Conservation (phyloP, 1,140 invertebrate species). For the Tetragonula clypearis region DNA sequence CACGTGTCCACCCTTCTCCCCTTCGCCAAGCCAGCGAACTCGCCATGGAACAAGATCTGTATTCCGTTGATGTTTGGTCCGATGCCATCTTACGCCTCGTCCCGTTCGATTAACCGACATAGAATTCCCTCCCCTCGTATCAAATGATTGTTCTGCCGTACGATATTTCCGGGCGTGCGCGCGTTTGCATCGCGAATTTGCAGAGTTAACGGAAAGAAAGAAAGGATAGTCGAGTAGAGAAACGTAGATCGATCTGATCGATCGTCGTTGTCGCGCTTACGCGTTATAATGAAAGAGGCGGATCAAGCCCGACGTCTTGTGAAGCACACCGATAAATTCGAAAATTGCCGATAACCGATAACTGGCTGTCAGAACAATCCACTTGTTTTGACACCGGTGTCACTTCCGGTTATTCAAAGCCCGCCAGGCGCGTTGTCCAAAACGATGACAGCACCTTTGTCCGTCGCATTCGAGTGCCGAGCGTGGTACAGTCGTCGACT, state of each 20-base stretch:
- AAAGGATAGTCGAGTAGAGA: not conserved
- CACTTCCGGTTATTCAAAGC: constrained; percentile 68
- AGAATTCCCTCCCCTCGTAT: not conserved
- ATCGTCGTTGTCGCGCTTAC: not conserved
- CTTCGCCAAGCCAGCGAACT: constrained; percentile 38
- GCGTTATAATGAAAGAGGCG: constrained; percentile 49
- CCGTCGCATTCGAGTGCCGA: constrained; percentile 61
- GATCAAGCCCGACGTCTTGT: constrained; percentile 54
- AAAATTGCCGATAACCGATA: constrained; percentile 77
- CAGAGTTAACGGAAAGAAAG: too few species aligned
- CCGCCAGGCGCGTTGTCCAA: constrained; percentile 73
- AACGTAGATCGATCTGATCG: not conserved
- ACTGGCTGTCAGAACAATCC: constrained; percentile 73
- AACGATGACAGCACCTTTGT: constrained; percentile 76
- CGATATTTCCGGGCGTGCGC: not conserved
- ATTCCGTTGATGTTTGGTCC: constrained; percentile 57
- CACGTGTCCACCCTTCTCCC: constrained; percentile 45
- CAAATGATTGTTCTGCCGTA: not conserved
- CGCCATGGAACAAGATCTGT: constrained; percentile 60
- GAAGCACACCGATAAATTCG: constrained; percentile 68
- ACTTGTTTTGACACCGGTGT: constrained; percentile 73
- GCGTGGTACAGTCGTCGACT: constrained; percentile 61
- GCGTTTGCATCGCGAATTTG: not conserved
- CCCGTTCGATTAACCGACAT: constrained; percentile 66
- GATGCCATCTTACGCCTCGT: constrained; percentile 65